Base-by-base conservation (phyloP, 2,113 vertebrate genomes). In the Hirundichthys speculiger region DNA sequence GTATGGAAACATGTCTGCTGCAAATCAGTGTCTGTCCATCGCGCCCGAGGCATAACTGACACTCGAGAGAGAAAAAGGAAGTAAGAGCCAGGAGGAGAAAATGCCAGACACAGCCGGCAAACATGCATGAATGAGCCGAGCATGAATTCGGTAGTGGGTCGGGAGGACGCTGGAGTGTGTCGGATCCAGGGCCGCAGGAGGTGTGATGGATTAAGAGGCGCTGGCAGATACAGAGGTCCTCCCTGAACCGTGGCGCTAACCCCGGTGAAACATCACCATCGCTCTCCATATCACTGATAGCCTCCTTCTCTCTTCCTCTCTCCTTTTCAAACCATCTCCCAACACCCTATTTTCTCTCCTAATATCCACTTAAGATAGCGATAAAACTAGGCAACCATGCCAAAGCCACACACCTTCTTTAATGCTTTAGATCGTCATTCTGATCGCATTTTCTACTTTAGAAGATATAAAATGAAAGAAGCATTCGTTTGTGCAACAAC, bases 121-220 rank as follows among this genome's bases (percentile, higher is more conserved):
- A 75, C 72, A 79, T 46, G 72, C 82, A 74, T 85, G 82, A 83
- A 69, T 42, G 73, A 73, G 71, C 57, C 48, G 79, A 64, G 79
- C 45, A 13, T 25, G 12, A 63, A 66, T 62, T 55, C 54, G 0
- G 63, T 34, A 19, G 72, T 16, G 13, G 60, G 68, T 13, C 13
- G 48, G 51, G 47, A 27, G 56, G 59, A 65, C 25, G 8, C 71
- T 69, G 83, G 66, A 77, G 78, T 79, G 80, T 84, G 76, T 89
- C 76, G 38, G 81, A 80, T 75, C 69, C 77, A 65, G 62, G 80
- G 81, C 74, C 39, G n/a, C 77, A 11, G 77, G 62, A 80, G 74
- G 81, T 73, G 69, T 81, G 81, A 86, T 89, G 83, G 79, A 87
- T 89, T 87, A 87, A 83, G 77, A 85, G 68, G 52, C 53, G 45